Evolutionary conservation across 2,113 vertebrate species (phyloP).

Genomic region (Zootoca vivipara): DNA sequence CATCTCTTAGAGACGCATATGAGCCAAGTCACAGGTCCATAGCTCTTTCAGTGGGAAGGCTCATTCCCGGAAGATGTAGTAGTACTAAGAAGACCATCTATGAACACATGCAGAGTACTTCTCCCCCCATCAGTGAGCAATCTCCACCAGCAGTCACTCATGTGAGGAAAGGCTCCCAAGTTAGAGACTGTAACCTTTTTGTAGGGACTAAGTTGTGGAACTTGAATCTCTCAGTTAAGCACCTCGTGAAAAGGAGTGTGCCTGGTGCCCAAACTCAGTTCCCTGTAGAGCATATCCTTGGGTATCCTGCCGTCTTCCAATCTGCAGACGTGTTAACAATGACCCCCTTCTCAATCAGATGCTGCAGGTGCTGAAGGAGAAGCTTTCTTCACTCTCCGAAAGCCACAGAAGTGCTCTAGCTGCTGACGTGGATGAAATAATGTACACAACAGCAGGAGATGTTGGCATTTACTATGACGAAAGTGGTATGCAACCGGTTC

Average conservation of each 20-base stretch:
- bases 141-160: background rate
- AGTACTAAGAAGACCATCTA: background rate
- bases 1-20: background rate
- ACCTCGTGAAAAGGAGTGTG: too few species aligned
- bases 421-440: slow-evolving; percentile 86
- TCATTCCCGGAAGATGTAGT: background rate
- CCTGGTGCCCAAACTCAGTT: too few species aligned
- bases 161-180: background rate
- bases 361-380: slow-evolving; percentile 85
- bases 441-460: slow-evolving; percentile 84
- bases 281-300: too few species aligned
- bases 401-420: slow-evolving; percentile 85
- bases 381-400: slow-evolving; percentile 80
- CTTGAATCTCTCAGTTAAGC: background rate
- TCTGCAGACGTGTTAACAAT: background rate
- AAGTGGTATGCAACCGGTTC: slow-evolving; percentile 78
- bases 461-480: slow-evolving; percentile 91
- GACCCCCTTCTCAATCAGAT: slow-evolving; percentile 75
- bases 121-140: background rate
- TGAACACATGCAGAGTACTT: background rate
- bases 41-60: background rate
- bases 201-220: background rate
- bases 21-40: background rate
- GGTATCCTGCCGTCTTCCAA: too few species aligned
- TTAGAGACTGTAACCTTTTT: background rate